These are phyloP conservation scores for Silurus asotus DNA, from an alignment of 2,113 vertebrate genomes.

Conservation along the genomic window DNA sequence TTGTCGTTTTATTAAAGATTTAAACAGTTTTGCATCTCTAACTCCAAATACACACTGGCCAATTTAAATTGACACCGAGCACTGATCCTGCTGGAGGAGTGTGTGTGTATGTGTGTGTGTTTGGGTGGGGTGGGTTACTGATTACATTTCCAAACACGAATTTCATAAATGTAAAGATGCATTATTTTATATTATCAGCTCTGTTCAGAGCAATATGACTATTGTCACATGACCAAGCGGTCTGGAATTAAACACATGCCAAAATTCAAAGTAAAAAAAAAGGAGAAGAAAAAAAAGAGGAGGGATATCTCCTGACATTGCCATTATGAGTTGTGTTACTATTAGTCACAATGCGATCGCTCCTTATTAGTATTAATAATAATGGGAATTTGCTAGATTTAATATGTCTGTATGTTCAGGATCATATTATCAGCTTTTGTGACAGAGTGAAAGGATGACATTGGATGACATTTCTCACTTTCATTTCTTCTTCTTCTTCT, in stretches of 20 bases:
- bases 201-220: constrained; percentile 56
- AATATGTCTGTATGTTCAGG: constrained; percentile 49
- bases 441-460: constrained; percentile 50
- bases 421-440: constrained; percentile 54
- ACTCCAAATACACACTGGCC: constrained; percentile 67
- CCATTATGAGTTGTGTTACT: constrained; percentile 55
- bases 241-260: constrained; percentile 42
- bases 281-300: constrained; percentile 19
- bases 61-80: constrained; percentile 61
- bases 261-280: constrained; percentile 24
- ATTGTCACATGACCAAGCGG: constrained; percentile 52
- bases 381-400: constrained; percentile 51
- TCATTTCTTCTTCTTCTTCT: constrained; percentile 54
- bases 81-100: constrained; percentile 35
- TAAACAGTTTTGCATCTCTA: constrained; percentile 71
- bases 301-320: constrained; percentile 52
- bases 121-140: constrained; percentile 10
- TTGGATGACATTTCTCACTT: constrained; percentile 44
- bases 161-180: constrained; percentile 71
- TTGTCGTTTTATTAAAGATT: constrained; percentile 75
- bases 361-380: constrained; percentile 61
- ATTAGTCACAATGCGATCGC: constrained; percentile 55
- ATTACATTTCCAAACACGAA: constrained; percentile 66
- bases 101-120: constrained; percentile 8
- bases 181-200: constrained; percentile 60